Evolutionary conservation across 2,888 invertebrate genomes (phyloP).

Genomic region (Plebejus melissa): DNA sequence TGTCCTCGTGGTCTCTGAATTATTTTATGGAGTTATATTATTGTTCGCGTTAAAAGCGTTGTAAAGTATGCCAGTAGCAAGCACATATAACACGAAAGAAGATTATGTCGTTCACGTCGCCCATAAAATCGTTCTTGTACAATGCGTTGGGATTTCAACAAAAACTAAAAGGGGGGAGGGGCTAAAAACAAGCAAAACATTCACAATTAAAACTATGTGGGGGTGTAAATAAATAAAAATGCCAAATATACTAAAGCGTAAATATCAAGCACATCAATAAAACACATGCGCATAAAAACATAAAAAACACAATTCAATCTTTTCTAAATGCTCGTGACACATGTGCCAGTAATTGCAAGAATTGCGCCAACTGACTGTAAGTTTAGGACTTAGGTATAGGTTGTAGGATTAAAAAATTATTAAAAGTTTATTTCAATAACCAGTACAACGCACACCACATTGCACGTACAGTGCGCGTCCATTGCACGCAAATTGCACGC

Average conservation of each 20-base stretch:
- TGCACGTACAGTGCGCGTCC: not conserved
- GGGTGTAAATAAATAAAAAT: slow-evolving; percentile 20
- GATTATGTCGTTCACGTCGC: not conserved
- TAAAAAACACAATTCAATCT: not conserved
- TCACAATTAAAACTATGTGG: not conserved
- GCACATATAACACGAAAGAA: not conserved
- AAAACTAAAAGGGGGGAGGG: not conserved
- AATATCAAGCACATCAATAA: slow-evolving; percentile 8
- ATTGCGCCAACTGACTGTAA: not conserved
- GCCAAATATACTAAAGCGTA: not conserved
- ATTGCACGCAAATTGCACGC: not conserved
- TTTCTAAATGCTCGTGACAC: not conserved
- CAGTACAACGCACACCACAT: not conserved
- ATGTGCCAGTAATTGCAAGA: not conserved
- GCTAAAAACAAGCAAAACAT: not conserved
- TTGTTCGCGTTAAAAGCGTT: not conserved
- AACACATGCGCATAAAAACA: slow-evolving; percentile 3
- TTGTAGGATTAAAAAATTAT: not conserved
- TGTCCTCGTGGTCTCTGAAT: not conserved
- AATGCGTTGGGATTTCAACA: slow-evolving; percentile 1
- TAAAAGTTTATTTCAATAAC: not conserved
- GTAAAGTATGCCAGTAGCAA: not conserved
- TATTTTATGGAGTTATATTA: not conserved
- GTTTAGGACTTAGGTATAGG: not conserved
- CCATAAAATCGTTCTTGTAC: not conserved